phyloP scores from a whole-genome alignment of 35 echinoderm and acorn worm species.

The Amphiura filiformis region DNA sequence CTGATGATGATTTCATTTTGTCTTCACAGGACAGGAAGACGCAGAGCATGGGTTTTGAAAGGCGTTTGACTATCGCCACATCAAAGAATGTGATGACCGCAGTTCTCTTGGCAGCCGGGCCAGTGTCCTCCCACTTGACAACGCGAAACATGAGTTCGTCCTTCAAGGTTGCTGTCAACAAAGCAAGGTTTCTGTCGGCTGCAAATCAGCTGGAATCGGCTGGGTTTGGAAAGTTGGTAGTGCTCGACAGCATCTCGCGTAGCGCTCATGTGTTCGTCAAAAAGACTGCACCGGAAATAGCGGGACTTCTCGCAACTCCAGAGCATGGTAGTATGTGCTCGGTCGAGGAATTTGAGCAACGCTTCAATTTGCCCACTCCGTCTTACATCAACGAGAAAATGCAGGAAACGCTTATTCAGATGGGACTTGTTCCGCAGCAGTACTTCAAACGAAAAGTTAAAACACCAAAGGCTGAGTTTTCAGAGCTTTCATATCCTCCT shows the following conservation, averaged over 20 bases:
- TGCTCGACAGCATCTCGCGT: not conserved
- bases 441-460: not conserved
- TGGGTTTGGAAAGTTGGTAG: not conserved
- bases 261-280: not conserved
- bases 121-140: not conserved
- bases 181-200: not conserved
- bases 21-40: not conserved
- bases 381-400: not conserved
- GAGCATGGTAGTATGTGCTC: not conserved
- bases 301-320: not conserved
- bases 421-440: not conserved
- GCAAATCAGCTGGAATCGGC: not conserved
- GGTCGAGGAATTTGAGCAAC: not conserved
- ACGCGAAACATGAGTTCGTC: not conserved
- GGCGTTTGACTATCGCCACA: constrained; percentile 1
- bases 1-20: not conserved
- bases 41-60: not conserved
- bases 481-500: no score
- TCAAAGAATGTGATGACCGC: not conserved
- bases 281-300: not conserved
- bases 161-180: not conserved
- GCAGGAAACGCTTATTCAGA: not conserved
- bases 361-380: not conserved
- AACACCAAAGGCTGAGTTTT: no score
- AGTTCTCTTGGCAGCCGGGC: not conserved